A percentile compares a stretch with the other conserved stretches of the same genome.
Evolutionary conservation across 2,888 invertebrate genomes (phyloP).

Genomic region (Dysmachus trigonus): DNA sequence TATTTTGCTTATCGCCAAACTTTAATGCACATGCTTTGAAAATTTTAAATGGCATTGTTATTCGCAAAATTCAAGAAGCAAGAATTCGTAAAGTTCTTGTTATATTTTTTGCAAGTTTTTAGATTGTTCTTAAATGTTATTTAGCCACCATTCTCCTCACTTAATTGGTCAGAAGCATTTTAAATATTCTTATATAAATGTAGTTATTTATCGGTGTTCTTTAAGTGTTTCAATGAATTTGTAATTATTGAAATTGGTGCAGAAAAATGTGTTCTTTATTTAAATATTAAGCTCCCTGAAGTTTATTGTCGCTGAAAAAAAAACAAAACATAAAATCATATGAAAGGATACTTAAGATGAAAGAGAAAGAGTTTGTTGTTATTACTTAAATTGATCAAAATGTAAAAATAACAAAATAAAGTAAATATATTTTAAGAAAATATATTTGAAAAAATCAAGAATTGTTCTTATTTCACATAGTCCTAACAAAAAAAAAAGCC

Average conservation of each 20-base stretch:
- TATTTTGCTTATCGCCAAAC: neutral
- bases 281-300: neutral
- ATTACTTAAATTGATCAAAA: slow-evolving; percentile 1
- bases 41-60: neutral
- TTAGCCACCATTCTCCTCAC: neutral
- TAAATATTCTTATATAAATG: neutral
- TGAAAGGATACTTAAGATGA: neutral
- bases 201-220: neutral
- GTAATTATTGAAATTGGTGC: slow-evolving; percentile 27
- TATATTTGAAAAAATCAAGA: neutral
- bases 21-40: neutral
- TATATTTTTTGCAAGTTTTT: neutral
- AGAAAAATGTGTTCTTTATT: slow-evolving; percentile 1
- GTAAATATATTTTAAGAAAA: slow-evolving; percentile 19
- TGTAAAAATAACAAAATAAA: neutral
- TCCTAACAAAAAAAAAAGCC: too few relatives aligned
- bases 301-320: neutral
- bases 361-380: neutral
- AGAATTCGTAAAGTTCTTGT: neutral
- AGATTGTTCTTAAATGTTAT: neutral
- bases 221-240: slow-evolving; percentile 15
- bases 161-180: neutral
- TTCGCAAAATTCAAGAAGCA: neutral
- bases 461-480: neutral
- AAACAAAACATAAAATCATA: neutral